Conservation (phyloP, 2,888 invertebrate genomes). For the Camponotus fellah region DNA sequence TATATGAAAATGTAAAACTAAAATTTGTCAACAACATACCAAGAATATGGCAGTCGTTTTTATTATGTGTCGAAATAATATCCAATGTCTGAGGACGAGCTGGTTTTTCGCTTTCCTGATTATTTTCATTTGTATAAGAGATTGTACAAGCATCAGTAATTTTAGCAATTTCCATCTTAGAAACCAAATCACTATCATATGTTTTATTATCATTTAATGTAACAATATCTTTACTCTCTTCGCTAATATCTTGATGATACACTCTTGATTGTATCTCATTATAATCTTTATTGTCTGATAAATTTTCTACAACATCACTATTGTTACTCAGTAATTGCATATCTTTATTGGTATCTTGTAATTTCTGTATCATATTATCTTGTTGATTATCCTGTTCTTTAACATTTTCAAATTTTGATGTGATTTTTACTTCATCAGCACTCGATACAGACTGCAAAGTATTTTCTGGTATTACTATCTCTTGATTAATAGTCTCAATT, state of each 20-base stretch:
- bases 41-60: constrained; percentile 55
- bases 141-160: constrained; percentile 57
- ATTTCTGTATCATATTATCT: background rate
- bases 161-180: constrained; percentile 37
- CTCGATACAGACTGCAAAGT: background rate
- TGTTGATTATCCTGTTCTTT: constrained; percentile 7
- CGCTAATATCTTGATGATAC: background rate
- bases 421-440: background rate
- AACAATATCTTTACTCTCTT: constrained; percentile 37
- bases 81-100: constrained; percentile 83
- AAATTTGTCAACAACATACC: constrained; percentile 48
- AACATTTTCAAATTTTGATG: constrained; percentile 16
- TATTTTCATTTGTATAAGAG: constrained; percentile 68
- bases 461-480: background rate
- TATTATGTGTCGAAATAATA: constrained; percentile 78
- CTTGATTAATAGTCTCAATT: background rate
- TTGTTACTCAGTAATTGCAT: background rate
- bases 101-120: constrained; percentile 78
- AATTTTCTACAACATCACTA: background rate
- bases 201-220: constrained; percentile 30
- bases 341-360: background rate
- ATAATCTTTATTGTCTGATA: background rate
- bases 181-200: constrained; percentile 30
- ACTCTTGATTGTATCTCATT: background rate
- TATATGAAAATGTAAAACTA: background rate